phyloP scores from a whole-genome alignment of 2,797 vertebrate genomes.

The Sebastolobus altivelis region DNA sequence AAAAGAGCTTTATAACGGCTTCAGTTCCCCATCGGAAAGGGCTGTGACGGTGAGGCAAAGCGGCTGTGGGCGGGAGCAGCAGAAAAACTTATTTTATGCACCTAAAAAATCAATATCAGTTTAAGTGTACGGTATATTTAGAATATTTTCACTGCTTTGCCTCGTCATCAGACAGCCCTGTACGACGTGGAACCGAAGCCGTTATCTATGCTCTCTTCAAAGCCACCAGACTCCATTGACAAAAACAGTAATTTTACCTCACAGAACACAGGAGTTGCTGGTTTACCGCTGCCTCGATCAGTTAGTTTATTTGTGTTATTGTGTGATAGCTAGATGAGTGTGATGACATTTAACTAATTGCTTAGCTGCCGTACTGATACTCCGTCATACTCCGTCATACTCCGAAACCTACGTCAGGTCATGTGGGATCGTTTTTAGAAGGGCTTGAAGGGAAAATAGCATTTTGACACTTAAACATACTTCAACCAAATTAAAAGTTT shows the following conservation, averaged over 20 bases:
- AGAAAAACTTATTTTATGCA: neutral
- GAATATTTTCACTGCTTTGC: neutral
- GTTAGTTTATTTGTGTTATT: neutral
- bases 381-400: too few species aligned
- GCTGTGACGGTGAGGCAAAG: too few species aligned
- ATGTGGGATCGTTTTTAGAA: too few species aligned
- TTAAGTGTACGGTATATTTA: neutral
- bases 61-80: too few species aligned
- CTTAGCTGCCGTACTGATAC: too few species aligned
- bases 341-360: neutral
- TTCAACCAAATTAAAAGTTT: neutral
- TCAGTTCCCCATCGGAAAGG: neutral
- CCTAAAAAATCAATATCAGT: neutral
- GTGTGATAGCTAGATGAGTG: neutral
- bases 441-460: too few species aligned
- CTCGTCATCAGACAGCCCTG: rapidly evolving
- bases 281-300: rapidly evolving
- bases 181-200: neutral
- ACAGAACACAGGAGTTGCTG: neutral
- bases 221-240: neutral
- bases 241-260: neutral
- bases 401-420: too few species aligned
- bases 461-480: too few species aligned
- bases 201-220: neutral
- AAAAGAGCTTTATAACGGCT: neutral